A percentile compares a stretch with the other conserved stretches of the same genome.
These are phyloP conservation scores for Astatotilapia flaviijosephi DNA, from an alignment of 2,113 vertebrate species.

Conservation along the genomic window DNA sequence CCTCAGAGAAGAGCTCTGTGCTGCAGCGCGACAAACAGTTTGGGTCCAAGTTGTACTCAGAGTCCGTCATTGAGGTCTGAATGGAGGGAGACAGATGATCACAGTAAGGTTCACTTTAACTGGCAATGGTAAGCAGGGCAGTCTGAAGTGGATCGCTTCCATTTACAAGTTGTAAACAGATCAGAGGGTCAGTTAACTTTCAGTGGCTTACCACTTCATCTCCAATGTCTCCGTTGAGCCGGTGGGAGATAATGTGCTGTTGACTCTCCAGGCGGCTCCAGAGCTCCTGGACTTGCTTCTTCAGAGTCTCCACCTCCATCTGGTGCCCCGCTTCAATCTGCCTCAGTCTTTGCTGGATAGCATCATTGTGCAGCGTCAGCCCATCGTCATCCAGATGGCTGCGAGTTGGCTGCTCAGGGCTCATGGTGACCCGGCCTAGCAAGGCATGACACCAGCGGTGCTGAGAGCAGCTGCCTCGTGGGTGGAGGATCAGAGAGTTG, in stretches of 20 bases:
- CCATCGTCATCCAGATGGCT: slow-evolving; percentile 92
- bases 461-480: slow-evolving; percentile 70
- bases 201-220: slow-evolving; percentile 86
- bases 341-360: slow-evolving; percentile 88
- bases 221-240: slow-evolving; percentile 85
- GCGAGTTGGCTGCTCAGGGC: slow-evolving; percentile 83
- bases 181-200: neutral
- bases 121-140: neutral
- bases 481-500: slow-evolving; percentile 73
- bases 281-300: slow-evolving; percentile 94
- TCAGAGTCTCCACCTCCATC: slow-evolving; percentile 91
- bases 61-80: slow-evolving; percentile 92
- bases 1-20: slow-evolving; percentile 96
- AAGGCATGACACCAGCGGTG: slow-evolving; percentile 77
- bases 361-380: slow-evolving; percentile 85
- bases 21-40: slow-evolving; percentile 97
- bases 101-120: neutral
- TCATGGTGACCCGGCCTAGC: slow-evolving; percentile 63
- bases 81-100: neutral
- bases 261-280: slow-evolving; percentile 91
- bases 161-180: neutral
- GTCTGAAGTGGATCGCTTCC: neutral
- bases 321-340: slow-evolving; percentile 94
- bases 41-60: slow-evolving; percentile 90
- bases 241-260: slow-evolving; percentile 73